phyloP scores from a whole-genome alignment of 35 echinoderm and acorn worm species.

The Lytechinus variegatus region DNA sequence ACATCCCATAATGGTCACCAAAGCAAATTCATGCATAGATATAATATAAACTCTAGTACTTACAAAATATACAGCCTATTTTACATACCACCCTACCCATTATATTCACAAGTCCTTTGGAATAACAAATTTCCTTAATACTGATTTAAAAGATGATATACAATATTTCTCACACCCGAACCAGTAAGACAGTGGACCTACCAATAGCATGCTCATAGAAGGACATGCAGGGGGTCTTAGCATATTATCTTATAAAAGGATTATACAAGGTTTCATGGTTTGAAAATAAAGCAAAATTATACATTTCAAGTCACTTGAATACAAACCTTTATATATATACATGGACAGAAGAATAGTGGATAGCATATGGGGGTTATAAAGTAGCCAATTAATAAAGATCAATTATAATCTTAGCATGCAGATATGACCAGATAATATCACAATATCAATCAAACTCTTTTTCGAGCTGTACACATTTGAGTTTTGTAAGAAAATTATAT shows the following conservation, averaged over 20 bases:
- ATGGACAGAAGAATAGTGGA: constrained; percentile 13
- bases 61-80: constrained; percentile 46
- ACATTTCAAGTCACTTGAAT: constrained; percentile 38
- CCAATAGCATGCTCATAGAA: not conserved
- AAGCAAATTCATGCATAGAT: not conserved
- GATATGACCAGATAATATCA: not conserved
- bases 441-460: not conserved
- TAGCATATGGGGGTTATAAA: not conserved
- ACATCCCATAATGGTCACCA: not conserved
- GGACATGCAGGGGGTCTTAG: not conserved
- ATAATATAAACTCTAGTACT: not conserved
- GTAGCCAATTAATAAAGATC: not conserved
- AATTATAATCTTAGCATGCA: not conserved
- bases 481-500: not conserved
- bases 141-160: not conserved
- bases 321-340: constrained; percentile 14
- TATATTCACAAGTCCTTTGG: not conserved
- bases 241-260: not conserved
- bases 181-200: not conserved
- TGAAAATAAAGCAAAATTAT: constrained; percentile 23
- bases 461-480: not conserved
- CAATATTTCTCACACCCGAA: not conserved
- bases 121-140: constrained; percentile 31
- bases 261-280: not conserved
- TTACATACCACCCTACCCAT: not conserved